Conservation (phyloP, 2,113 vertebrate genomes). For the Cynocephalus volans region DNA sequence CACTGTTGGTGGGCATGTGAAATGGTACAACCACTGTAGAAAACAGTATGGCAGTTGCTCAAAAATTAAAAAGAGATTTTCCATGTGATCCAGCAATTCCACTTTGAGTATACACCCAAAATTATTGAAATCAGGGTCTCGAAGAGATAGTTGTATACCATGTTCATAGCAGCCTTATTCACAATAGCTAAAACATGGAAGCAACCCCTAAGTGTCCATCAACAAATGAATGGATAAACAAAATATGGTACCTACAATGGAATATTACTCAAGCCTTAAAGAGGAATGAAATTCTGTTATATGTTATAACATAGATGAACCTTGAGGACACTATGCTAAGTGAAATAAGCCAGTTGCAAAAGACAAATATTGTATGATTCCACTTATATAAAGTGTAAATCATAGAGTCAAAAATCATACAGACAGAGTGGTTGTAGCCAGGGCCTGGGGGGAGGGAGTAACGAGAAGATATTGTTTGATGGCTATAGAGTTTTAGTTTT, state of each 20-base stretch:
- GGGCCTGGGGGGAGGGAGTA: not conserved
- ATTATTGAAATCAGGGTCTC: not conserved
- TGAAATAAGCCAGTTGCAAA: not conserved
- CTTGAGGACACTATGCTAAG: not conserved
- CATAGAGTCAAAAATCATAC: not conserved
- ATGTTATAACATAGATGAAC: not conserved
- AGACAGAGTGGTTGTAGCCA: not conserved
- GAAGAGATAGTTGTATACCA: not conserved
- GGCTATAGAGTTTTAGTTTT: not conserved
- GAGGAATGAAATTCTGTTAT: not conserved
- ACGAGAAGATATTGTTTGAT: not conserved
- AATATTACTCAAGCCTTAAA: not conserved
- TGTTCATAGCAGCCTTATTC: not conserved
- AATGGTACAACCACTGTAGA: not conserved
- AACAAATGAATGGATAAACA: not conserved
- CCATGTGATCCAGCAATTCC: not conserved
- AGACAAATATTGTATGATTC: not conserved
- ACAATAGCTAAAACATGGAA: not conserved
- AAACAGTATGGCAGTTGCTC: not conserved
- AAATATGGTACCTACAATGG: not conserved
- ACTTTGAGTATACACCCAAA: not conserved
- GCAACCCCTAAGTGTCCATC: not conserved
- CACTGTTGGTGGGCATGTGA: not conserved
- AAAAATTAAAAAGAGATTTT: not conserved
- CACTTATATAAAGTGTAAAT: not conserved